phyloP scores from a whole-genome alignment of 37 sponge, comb jelly and placozoan genomes.

The Chondrilla cf. caribensis region DNA sequence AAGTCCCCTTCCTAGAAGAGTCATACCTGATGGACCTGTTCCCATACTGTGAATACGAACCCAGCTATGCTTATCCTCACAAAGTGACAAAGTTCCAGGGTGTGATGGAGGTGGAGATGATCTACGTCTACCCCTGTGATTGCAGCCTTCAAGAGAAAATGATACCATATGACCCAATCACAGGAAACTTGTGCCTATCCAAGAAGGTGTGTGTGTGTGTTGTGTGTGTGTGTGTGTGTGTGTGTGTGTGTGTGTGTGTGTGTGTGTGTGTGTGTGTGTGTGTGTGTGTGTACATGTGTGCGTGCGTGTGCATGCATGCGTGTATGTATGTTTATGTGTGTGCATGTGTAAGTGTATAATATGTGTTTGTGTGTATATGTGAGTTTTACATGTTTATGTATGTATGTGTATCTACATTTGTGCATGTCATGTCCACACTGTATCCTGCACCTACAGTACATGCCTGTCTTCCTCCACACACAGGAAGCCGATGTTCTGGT shows the following conservation, averaged over 20 bases:
- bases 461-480: no score
- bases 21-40: conserved; percentile 24
- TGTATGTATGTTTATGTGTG: background rate
- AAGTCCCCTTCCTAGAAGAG: conserved; percentile 7
- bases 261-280: background rate
- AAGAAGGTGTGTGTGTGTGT: conserved; percentile 2
- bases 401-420: background rate
- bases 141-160: conserved; percentile 31
- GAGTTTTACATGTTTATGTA: no score
- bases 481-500: background rate
- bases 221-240: background rate
- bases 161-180: background rate
- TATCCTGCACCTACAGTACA: no score
- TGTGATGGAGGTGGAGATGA: conserved; percentile 28
- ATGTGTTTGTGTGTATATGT: background rate
- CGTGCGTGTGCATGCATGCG: background rate
- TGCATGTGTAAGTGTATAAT: no score
- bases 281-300: background rate
- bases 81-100: conserved; percentile 27
- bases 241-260: background rate
- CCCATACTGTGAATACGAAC: conserved; percentile 45
- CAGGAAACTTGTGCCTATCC: background rate
- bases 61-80: conserved; percentile 23
- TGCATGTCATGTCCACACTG: background rate
- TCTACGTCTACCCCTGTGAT: conserved; percentile 38